Percentiles rank a stretch among this genome's conserved stretches.
Conservation (phyloP, 2,113 vertebrate species). For the Cyphomyrus plagiostoma region DNA sequence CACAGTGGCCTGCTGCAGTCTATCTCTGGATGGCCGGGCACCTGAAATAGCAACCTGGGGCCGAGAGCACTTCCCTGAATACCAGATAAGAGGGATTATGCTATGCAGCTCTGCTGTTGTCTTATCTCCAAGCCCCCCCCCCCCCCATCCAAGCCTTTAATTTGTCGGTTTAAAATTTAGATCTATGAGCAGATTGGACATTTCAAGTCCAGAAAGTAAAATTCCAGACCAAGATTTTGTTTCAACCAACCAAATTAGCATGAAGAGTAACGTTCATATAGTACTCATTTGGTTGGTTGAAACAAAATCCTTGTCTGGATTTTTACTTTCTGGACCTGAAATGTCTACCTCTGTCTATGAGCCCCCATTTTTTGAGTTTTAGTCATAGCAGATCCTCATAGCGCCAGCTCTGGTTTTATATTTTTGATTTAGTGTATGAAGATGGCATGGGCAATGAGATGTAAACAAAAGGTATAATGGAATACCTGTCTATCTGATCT, state of each 20-base stretch:
- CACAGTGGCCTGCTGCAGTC: conserved; percentile 18
- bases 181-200: not conserved
- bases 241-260: too few species aligned
- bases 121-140: conserved; percentile 15
- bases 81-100: conserved; percentile 24
- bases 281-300: too few species aligned
- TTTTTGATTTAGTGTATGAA: not conserved
- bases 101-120: not conserved
- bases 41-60: conserved; percentile 33
- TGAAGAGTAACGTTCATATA: too few species aligned
- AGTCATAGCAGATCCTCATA: not conserved
- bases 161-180: not conserved
- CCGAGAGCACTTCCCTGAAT: conserved; percentile 28
- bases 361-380: not conserved
- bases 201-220: too few species aligned
- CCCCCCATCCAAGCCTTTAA: not conserved
- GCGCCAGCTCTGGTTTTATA: too few species aligned
- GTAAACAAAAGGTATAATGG: not conserved
- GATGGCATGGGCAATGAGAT: not conserved
- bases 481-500: not conserved
- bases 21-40: conserved; percentile 37
- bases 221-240: too few species aligned
- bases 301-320: too few species aligned
- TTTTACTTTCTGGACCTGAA: too few species aligned
- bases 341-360: too few species aligned